These are phyloP conservation scores for Tupaia chinensis DNA, from an alignment of 2,113 vertebrate species.

Conservation along the genomic window DNA sequence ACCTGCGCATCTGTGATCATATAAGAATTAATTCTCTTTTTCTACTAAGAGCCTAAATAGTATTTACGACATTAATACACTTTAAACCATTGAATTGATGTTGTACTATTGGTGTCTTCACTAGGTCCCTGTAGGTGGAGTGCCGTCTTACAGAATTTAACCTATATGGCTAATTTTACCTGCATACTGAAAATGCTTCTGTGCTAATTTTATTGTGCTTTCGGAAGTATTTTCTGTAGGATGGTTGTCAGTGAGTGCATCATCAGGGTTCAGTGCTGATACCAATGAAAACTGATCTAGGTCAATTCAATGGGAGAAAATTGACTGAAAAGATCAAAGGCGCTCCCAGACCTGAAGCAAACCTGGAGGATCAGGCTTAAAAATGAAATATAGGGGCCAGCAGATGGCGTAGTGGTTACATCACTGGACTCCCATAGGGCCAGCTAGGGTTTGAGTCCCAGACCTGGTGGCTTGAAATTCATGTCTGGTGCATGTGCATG, in stretches of 20 bases:
- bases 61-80: background rate
- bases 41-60: background rate
- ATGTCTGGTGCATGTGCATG: no score
- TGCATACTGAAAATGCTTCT: background rate
- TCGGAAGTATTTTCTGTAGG: background rate
- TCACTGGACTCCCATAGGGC: no score
- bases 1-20: background rate
- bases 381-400: background rate
- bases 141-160: background rate
- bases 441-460: no score
- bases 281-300: background rate
- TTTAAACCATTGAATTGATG: background rate
- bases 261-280: background rate
- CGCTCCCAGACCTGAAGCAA: background rate
- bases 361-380: background rate
- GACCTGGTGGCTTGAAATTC: no score
- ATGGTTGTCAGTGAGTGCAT: background rate
- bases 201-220: background rate
- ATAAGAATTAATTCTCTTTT: constrained; percentile 40
- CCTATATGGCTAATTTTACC: constrained; percentile 10
- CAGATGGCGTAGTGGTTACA: no score
- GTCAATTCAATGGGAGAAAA: background rate
- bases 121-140: background rate
- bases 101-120: background rate
- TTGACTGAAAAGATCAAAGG: background rate